Percentiles rank a stretch among this genome's conserved stretches.
These are phyloP conservation scores for Xiphorhynchus elegans DNA, from an alignment of 2,113 vertebrate genomes.

Conservation along the genomic window DNA sequence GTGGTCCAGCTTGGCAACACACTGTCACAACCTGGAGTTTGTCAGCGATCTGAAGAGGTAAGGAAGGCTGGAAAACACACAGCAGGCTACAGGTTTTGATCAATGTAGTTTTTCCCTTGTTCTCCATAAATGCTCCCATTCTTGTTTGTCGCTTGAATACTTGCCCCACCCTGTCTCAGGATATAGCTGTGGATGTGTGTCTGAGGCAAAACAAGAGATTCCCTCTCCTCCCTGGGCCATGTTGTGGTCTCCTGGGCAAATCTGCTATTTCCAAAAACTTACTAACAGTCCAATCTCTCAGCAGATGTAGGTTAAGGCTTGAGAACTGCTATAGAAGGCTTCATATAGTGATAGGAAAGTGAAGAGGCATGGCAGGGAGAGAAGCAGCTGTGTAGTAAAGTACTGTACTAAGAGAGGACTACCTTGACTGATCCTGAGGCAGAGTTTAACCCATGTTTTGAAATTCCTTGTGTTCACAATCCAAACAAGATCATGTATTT, in stretches of 20 bases:
- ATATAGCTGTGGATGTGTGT: rapidly evolving
- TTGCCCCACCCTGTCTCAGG: background rate
- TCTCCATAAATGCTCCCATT: background rate
- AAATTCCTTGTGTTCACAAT: background rate
- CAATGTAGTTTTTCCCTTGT: background rate
- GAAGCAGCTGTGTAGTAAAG: background rate
- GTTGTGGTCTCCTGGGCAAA: background rate
- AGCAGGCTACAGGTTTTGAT: background rate
- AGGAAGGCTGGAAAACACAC: constrained; percentile 17
- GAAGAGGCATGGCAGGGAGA: background rate
- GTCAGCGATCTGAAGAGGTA: constrained; percentile 87
- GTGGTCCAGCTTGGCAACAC: constrained; percentile 71
- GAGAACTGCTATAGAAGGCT: background rate
- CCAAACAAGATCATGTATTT: background rate
- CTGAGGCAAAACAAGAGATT: background rate
- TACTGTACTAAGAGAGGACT: background rate
- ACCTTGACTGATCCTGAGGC: background rate
- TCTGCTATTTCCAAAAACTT: background rate
- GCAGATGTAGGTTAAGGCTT: background rate
- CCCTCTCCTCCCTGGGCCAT: rapidly evolving
- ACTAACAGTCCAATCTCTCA: background rate
- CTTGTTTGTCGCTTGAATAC: background rate
- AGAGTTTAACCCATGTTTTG: background rate
- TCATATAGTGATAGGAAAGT: background rate
- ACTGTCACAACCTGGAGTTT: constrained; percentile 76